A percentile compares a stretch with the other conserved stretches of the same genome.
phyloP scores from a whole-genome alignment of 1,140 invertebrate species.

The Dryas iulia region DNA sequence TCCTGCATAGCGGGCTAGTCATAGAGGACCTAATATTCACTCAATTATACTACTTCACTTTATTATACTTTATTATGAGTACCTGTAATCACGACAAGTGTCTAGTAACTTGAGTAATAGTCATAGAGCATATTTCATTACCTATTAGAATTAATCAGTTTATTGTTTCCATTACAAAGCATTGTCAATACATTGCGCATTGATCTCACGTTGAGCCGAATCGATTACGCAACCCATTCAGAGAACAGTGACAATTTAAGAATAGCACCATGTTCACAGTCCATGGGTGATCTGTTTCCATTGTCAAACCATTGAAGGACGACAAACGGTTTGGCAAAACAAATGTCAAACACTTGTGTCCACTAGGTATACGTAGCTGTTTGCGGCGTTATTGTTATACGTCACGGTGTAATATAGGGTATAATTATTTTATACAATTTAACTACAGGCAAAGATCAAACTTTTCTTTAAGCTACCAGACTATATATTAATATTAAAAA shows the following conservation, averaged over 20 bases:
- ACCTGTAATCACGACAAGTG: neutral
- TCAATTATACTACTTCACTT: too few species aligned
- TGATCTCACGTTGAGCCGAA: slow-evolving; percentile 26
- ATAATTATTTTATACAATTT: neutral
- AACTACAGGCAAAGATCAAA: neutral
- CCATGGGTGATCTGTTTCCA: slow-evolving; percentile 14
- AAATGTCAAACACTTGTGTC: neutral
- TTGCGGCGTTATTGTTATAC: neutral
- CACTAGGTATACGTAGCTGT: too few species aligned
- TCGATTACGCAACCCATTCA: slow-evolving; percentile 32
- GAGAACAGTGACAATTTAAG: slow-evolving; percentile 26
- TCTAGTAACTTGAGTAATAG: neutral
- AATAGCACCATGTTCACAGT: slow-evolving; percentile 25
- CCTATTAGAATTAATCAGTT: slow-evolving; percentile 22
- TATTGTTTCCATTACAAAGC: slow-evolving; percentile 17
- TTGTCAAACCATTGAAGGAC: slow-evolving; percentile 7
- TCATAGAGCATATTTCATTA: neutral
- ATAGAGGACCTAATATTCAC: too few species aligned
- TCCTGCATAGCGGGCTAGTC: too few species aligned
- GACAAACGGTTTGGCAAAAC: neutral
- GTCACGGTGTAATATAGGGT: neutral
- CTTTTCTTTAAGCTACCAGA: too few species aligned
- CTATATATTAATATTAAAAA: too few species aligned
- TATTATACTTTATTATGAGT: neutral
- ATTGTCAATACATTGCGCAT: slow-evolving; percentile 27